Percentiles rank a stretch among this genome's conserved stretches.
These are phyloP conservation scores for Bombus fervidus DNA, from an alignment of 1,140 invertebrate species.

Conservation along the genomic window DNA sequence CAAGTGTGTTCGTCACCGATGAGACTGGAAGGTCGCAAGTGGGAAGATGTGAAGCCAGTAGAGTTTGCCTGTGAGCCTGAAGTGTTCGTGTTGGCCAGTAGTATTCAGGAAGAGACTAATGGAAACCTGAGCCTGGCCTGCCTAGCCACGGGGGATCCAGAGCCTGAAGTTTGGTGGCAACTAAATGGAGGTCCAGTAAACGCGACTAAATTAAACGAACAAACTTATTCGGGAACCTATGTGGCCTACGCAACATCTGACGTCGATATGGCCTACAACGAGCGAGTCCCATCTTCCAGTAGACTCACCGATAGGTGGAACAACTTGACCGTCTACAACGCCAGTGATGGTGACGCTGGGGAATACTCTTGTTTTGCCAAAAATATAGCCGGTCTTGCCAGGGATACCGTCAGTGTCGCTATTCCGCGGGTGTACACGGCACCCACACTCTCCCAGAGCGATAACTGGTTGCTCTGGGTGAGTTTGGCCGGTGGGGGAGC, in stretches of 20 bases:
- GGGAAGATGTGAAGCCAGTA: slow-evolving; percentile 86
- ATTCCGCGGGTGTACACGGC: slow-evolving; percentile 87
- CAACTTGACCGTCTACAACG: slow-evolving; percentile 88
- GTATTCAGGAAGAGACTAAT: slow-evolving; percentile 87
- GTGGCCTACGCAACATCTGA: slow-evolving; percentile 48
- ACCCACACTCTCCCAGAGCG: slow-evolving; percentile 85
- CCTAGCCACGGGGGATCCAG: slow-evolving; percentile 90
- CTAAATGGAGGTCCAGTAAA: slow-evolving; percentile 87
- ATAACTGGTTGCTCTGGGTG: slow-evolving; percentile 84
- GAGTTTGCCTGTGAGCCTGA: slow-evolving; percentile 90
- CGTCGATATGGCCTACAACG: background rate
- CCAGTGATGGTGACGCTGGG: slow-evolving; percentile 89
- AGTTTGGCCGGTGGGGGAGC: slow-evolving; percentile 83
- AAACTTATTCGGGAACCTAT: slow-evolving; percentile 43
- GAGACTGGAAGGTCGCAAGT: slow-evolving; percentile 84
- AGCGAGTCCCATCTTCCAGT: background rate
- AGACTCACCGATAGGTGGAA: slow-evolving; percentile 84
- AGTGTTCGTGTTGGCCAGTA: slow-evolving; percentile 85
- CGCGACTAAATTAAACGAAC: slow-evolving; percentile 74
- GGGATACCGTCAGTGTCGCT: slow-evolving; percentile 87
- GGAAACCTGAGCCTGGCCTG: slow-evolving; percentile 92
- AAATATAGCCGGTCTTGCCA: slow-evolving; percentile 88
- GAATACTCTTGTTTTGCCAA: slow-evolving; percentile 90
- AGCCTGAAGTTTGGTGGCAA: slow-evolving; percentile 92
- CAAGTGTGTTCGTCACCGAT: slow-evolving; percentile 85